Evolutionary conservation across 2,797 vertebrate species (phyloP).

Genomic region (Podarcis lilfordi): DNA sequence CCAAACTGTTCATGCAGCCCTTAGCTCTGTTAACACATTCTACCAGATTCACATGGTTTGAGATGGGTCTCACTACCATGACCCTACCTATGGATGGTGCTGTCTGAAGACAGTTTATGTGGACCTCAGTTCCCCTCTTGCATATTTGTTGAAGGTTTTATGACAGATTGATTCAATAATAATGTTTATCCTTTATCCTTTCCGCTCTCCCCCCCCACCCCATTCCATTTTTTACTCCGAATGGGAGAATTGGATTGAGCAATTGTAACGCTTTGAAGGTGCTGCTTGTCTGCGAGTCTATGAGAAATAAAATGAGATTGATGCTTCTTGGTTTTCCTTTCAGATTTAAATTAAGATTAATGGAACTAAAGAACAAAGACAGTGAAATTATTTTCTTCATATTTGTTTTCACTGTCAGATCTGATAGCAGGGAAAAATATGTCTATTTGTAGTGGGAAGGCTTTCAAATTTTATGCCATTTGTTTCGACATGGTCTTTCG

Average conservation of each 20-base stretch:
- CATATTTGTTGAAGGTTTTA: not conserved
- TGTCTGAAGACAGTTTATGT: not conserved
- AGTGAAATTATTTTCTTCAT: not conserved
- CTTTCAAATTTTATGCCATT: not conserved
- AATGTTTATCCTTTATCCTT: not conserved
- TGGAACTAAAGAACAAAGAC: not conserved
- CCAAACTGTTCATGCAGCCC: too few species aligned
- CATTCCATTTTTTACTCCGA: not conserved
- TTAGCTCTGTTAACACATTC: not conserved
- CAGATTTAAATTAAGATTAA: slow-evolving; percentile 27
- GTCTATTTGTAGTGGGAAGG: not conserved
- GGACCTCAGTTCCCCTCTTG: not conserved
- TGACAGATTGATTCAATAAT: not conserved
- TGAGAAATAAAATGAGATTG: slow-evolving; percentile 5
- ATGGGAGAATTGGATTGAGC: not conserved
- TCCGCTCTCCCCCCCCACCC: not conserved
- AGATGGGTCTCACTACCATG: not conserved
- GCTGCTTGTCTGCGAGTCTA: not conserved
- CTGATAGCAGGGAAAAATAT: not conserved
- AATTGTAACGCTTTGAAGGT: not conserved
- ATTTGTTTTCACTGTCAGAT: not conserved
- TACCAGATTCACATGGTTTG: not conserved
- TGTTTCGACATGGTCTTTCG: not conserved
- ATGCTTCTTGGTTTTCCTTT: slow-evolving; percentile 13
- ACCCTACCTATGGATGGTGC: not conserved